Base-by-base conservation (phyloP, 35 echinoderm and acorn worm genomes). In the Amphiura filiformis region DNA sequence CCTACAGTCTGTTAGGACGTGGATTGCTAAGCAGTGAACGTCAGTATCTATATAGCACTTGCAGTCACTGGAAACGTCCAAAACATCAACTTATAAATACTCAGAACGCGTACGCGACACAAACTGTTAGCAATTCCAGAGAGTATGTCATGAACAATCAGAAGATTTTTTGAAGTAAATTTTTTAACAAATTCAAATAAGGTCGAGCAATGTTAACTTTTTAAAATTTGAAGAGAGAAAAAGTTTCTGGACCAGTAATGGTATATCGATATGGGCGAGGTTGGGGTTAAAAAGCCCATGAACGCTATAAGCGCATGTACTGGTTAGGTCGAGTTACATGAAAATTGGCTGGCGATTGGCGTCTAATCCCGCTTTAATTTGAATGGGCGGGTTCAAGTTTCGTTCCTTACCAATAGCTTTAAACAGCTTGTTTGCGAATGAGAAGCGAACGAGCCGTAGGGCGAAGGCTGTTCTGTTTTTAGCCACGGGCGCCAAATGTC, bases 371-470 rank as follows among this genome's bases (percentile, higher is more conserved):
- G 61, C 17, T 70, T 70, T 70, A 70, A 70, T 70, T 70, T 70
- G 61, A 70, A 70, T 26, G 61, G 61, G 61, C 61, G 61, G 61
- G 61, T 70, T 70, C 61, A 70, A 70, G 61, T 70, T 70, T 70
- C 61, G 7, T 23, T 70, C 26, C 2, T 70, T 2, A n/a, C 61
- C 7, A 70, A 18, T 70, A 30, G 28, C 7, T 70, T 70, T 70
- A 70, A 70, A 70, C 61, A 70, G 61, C 61, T 70, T 70, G 61
- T 18, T 70, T 26, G 61, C 26, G 61, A 70, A 70, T 23, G 61
- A 70, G 61, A 70, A 70, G 61, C 61, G 15, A 70, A 23, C 61
- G 28, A 11, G 61, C 28, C 28, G 61, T 2, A 70, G 17, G 28
- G 20, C 9, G 61, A 70, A 30, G 61, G 61, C 28, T 70, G 61